These are phyloP conservation scores for Microtus montanus DNA, from an alignment of 2,113 vertebrate species.

Conservation along the genomic window DNA sequence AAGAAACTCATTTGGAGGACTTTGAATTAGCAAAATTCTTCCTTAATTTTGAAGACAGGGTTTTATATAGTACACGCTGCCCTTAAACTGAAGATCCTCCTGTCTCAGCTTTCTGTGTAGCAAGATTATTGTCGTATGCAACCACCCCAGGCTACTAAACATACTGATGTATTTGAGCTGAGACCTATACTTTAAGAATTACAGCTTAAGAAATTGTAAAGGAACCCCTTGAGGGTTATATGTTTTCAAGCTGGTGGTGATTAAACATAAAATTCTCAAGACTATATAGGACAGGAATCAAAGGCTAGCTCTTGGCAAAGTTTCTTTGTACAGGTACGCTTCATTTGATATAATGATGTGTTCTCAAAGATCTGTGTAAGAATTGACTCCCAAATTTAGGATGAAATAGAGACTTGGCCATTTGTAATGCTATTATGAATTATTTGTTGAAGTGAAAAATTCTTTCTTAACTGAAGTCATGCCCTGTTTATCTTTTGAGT, in stretches of 20 bases:
- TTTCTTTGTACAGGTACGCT: constrained; percentile 5
- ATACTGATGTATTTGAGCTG: constrained; percentile 29
- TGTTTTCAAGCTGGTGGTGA: constrained; percentile 15
- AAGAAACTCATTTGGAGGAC: not conserved
- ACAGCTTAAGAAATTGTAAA: constrained; percentile 24
- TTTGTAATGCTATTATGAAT: constrained; percentile 62
- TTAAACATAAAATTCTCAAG: constrained; percentile 34
- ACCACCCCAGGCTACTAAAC: not conserved
- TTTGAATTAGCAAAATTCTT: not conserved
- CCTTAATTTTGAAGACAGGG: not conserved
- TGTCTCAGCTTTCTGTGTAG: not conserved
- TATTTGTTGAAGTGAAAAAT: constrained; percentile 69
- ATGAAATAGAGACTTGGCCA: constrained; percentile 56
- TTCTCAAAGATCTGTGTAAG: constrained; percentile 63
- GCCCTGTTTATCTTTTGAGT: constrained; percentile 63
- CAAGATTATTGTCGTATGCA: not conserved
- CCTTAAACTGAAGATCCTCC: not conserved
- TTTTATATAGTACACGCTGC: not conserved
- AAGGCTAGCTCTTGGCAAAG: constrained; percentile 48
- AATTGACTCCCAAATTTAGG: constrained; percentile 63
- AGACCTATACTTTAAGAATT: constrained; percentile 46
- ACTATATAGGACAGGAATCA: constrained; percentile 6
- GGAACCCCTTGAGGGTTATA: not conserved
- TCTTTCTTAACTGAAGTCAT: constrained; percentile 61
- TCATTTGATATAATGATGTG: constrained; percentile 49